phyloP scores from a whole-genome alignment of 92 coral and sea anemone species.

The Paramuricea clavata region DNA sequence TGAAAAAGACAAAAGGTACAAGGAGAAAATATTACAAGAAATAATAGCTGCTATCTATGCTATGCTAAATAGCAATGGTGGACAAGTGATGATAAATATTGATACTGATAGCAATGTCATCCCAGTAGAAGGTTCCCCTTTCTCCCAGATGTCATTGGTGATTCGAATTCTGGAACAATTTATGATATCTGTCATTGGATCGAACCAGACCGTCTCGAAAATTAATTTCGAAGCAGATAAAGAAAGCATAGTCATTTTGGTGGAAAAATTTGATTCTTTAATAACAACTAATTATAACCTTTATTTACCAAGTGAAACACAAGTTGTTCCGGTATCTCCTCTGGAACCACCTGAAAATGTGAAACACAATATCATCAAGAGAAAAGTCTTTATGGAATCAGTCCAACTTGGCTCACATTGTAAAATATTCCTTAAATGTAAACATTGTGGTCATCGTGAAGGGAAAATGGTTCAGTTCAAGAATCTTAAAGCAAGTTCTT shows the following conservation, averaged over 20 bases:
- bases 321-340: constrained; percentile 1
- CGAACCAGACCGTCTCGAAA: background rate
- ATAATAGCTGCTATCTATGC: constrained; percentile 1
- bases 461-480: constrained; percentile 38
- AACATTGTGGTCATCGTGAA: background rate
- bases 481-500: background rate
- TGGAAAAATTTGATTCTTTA: background rate
- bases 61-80: constrained; percentile 14
- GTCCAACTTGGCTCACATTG: constrained; percentile 3
- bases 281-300: background rate
- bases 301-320: constrained; percentile 48
- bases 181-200: background rate
- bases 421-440: background rate
- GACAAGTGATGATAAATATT: background rate
- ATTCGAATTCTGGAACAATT: constrained; percentile 16
- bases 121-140: background rate
- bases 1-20: background rate
- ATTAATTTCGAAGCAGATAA: background rate
- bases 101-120: background rate
- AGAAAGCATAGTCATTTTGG: background rate
- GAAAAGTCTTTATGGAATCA: background rate
- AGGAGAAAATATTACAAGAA: background rate
- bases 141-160: too few relatives aligned
- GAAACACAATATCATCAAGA: background rate
- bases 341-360: background rate